Evolutionary conservation across 2,888 invertebrate genomes (phyloP).

Genomic region (Leptinotarsa haldemani): DNA sequence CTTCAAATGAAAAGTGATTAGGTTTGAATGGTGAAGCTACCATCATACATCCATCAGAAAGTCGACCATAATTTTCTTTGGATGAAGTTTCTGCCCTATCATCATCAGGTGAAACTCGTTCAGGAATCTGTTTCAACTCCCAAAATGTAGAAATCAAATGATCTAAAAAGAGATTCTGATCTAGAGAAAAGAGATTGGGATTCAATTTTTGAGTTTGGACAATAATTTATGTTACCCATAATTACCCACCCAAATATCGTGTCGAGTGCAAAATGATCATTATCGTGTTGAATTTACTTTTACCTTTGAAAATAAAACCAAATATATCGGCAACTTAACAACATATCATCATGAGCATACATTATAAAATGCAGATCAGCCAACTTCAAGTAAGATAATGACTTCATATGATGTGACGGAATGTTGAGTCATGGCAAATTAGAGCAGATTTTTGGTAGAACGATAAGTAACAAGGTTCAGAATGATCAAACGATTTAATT

Average conservation of each 20-base stretch:
- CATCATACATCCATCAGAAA: not conserved
- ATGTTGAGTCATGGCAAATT: not conserved
- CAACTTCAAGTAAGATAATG: not conserved
- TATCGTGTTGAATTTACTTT: not conserved
- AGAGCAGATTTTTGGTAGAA: not conserved
- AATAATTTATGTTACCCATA: not conserved
- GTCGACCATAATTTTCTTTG: not conserved
- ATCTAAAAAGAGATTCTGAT: too few species aligned
- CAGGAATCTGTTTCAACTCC: not conserved
- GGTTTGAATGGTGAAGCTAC: not conserved
- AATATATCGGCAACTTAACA: conserved; percentile 3
- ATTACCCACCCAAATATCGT: not conserved
- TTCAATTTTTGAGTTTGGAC: not conserved
- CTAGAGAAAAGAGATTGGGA: too few species aligned
- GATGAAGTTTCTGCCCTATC: not conserved
- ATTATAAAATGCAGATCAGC: not conserved
- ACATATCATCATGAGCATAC: not conserved
- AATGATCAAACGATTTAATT: not conserved
- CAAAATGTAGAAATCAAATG: too few species aligned
- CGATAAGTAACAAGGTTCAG: not conserved
- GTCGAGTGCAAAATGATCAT: not conserved
- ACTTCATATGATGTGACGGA: not conserved
- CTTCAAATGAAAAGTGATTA: not conserved
- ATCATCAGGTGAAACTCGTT: not conserved
- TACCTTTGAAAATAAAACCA: not conserved